Evolutionary conservation across 2,113 vertebrate species (phyloP).

Genomic region (Platysteira castanea): DNA sequence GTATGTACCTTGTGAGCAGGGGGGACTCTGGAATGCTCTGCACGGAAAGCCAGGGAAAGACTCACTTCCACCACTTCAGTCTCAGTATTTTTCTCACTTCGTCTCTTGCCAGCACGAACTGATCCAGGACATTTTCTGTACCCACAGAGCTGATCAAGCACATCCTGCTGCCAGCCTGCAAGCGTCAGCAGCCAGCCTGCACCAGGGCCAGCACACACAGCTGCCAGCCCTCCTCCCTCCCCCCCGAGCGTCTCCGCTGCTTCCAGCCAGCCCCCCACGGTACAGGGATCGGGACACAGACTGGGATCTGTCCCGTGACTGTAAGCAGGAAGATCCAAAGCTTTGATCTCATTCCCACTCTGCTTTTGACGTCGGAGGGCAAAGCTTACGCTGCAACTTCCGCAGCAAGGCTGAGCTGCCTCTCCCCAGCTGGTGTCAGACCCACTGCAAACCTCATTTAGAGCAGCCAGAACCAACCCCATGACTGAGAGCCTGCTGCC

Average conservation of each 20-base stretch:
- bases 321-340: background rate
- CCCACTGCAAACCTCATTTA: background rate
- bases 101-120: background rate
- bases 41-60: background rate
- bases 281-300: accelerated
- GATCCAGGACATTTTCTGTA: constrained; percentile 32
- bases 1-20: background rate
- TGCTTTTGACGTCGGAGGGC: accelerated
- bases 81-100: background rate
- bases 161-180: background rate
- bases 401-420: background rate
- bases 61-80: background rate
- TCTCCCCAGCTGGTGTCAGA: background rate
- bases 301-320: background rate
- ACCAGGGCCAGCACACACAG: background rate
- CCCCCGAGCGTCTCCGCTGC: accelerated
- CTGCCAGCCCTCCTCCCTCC: background rate
- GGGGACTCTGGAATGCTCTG: background rate
- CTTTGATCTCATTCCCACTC: background rate
- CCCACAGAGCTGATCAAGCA: constrained; percentile 27
- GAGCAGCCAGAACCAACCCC: background rate
- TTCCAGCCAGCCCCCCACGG: background rate
- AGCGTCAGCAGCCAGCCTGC: background rate
- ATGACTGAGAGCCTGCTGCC: background rate
- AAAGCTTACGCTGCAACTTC: background rate